Evolutionary conservation across 2,113 vertebrate genomes (phyloP), one percentile per base, ranked within the genome.

Genomic region (Dasyornis broadbenti): DNA sequence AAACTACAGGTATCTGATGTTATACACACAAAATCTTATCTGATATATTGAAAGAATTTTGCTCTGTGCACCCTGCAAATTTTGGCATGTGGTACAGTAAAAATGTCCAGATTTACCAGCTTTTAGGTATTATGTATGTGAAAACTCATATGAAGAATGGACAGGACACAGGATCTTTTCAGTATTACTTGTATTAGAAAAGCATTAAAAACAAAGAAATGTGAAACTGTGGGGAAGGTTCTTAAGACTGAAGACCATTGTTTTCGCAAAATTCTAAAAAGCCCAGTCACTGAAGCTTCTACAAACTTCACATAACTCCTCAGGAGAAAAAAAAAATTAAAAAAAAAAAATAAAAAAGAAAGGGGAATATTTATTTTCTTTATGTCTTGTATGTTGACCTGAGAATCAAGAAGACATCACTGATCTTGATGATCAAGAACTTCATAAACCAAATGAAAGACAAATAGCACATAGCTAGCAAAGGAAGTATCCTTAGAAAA

Each of bases 321-420:
- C 3, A 2, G 16, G 6, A 10, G 14, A 54, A 52, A 47, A 37
- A 31, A 63, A 42, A 7, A 1, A 42, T 42, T 20, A n/a, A n/a
- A n/a, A n/a, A 23, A 19, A 61, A 40, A 7, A 0, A 18, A 2
- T n/a, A 23, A 37, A 35, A 64, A 50, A 10, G 0, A 37, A 39
- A 1, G 2, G 2, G 1, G 2, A 31, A 87, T 78, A 30, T 65
- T 85, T 82, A 13, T 37, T 82, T 45, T 84, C 15, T 71, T 87
- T 15, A 35, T 56, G 13, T 52, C 61, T 72, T 59, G 1, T 42
- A 35, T 64, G 13, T 31, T 80, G 30, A 50, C 37, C 13, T 5
- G 6, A 65, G 30, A 63, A 68, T 60, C 26, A 91, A 71, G 42
- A 19, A 64, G 22, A 7, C 4, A 33, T 23, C 22, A 22, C 11